Percentiles rank a stretch among this genome's conserved stretches.
Evolutionary conservation across 2,888 invertebrate genomes (phyloP).

Genomic region (Diarsia brunnea): DNA sequence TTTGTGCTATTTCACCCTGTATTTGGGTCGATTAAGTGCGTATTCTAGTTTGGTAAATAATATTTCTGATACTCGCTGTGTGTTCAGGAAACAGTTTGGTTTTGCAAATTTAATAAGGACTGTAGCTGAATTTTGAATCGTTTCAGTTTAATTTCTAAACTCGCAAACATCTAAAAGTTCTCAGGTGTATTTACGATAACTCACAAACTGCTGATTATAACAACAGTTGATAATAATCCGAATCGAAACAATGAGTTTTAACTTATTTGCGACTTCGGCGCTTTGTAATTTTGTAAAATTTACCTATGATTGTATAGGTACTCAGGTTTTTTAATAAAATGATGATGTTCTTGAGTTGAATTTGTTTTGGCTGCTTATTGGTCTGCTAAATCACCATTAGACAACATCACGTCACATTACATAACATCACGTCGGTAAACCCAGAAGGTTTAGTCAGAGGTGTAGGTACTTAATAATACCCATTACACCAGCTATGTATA

Average conservation of each 20-base stretch:
- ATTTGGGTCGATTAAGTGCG: neutral
- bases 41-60: neutral
- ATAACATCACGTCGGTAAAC: too few relatives aligned
- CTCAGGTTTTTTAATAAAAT: constrained; percentile 1
- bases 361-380: neutral
- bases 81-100: constrained; percentile 9
- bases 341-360: neutral
- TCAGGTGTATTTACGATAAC: constrained; percentile 40
- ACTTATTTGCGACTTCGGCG: constrained; percentile 37
- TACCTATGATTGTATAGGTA: constrained; percentile 6
- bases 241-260: constrained; percentile 35
- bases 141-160: constrained; percentile 30
- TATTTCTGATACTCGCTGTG: neutral
- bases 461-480: too few relatives aligned
- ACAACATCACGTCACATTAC: too few relatives aligned
- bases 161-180: constrained; percentile 24
- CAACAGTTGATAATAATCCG: constrained; percentile 22
- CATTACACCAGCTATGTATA: too few relatives aligned
- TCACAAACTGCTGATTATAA: constrained; percentile 41
- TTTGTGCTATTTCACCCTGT: too few relatives aligned
- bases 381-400: too few relatives aligned
- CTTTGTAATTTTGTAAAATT: constrained; percentile 20
- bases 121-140: constrained; percentile 27
- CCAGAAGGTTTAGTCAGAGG: too few relatives aligned
- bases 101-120: neutral